Conservation (phyloP, 2,797 vertebrate species). For the Champsocephalus gunnari region DNA sequence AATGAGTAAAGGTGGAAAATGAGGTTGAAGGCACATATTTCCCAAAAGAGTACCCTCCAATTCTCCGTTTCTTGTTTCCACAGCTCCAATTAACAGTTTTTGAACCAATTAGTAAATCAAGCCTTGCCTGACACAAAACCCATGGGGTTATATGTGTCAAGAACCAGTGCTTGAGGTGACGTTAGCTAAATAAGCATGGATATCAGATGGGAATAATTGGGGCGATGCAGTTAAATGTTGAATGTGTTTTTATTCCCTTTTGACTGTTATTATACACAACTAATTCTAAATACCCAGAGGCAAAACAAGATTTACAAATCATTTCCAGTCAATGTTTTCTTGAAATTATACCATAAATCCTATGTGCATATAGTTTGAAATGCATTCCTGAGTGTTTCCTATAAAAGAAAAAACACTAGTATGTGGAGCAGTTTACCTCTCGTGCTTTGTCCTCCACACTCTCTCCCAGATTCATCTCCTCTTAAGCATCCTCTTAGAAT, state of each 20-base stretch:
- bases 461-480: conserved; percentile 56
- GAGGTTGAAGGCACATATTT: conserved; percentile 75
- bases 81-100: conserved; percentile 82
- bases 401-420: conserved; percentile 16
- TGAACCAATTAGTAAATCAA: conserved; percentile 85
- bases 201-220: conserved; percentile 57
- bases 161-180: conserved; percentile 51
- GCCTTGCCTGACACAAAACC: conserved; percentile 69
- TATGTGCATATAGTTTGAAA: conserved; percentile 23
- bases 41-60: conserved; percentile 61
- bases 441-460: conserved; percentile 12
- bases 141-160: conserved; percentile 74
- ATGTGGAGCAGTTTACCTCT: conserved; percentile 22
- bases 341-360: conserved; percentile 27
- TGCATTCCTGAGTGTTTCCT: neutral
- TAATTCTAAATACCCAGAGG: conserved; percentile 4
- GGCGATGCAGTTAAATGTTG: conserved; percentile 58
- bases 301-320: conserved; percentile 13
- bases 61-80: conserved; percentile 76
- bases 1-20: conserved; percentile 75
- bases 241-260: conserved; percentile 35
- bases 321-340: conserved; percentile 15
- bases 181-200: conserved; percentile 50
- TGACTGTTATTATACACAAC: conserved; percentile 19
- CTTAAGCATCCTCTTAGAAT: conserved; percentile 76